Evolutionary conservation across 64 coral and sea anemone genomes (phyloP).

Genomic region (Orbicella faveolata): DNA sequence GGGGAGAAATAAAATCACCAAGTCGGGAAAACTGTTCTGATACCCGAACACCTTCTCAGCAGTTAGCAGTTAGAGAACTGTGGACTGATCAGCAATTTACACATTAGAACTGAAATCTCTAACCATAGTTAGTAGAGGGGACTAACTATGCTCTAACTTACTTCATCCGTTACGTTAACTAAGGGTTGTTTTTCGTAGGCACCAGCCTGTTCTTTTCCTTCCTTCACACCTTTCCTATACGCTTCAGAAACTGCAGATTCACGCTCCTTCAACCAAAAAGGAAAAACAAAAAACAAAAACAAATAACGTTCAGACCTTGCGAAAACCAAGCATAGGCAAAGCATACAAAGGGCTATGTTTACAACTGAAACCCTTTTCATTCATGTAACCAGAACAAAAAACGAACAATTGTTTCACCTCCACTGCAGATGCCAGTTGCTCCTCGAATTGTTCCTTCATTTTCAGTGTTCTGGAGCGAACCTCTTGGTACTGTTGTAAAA

Average conservation of each 20-base stretch:
- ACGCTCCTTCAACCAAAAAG: slow-evolving; percentile 28
- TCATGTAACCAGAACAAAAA: no score
- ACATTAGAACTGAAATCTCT: no score
- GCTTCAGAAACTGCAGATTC: slow-evolving; percentile 53
- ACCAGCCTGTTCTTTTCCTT: slow-evolving; percentile 23
- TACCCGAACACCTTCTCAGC: no score
- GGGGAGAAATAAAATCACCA: no score
- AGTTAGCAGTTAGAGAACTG: no score
- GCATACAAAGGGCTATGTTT: no score
- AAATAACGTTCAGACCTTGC: background rate
- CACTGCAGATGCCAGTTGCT: slow-evolving; percentile 25
- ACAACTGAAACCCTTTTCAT: no score
- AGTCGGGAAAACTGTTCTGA: no score
- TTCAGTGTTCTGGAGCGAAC: slow-evolving; percentile 51
- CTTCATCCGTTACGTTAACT: slow-evolving; percentile 40
- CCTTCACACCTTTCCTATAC: slow-evolving; percentile 34
- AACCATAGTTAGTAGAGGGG: no score
- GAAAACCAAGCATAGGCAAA: no score
- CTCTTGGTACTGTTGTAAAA: slow-evolving; percentile 55
- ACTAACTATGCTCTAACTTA: background rate
- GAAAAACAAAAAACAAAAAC: background rate
- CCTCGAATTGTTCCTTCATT: slow-evolving; percentile 74
- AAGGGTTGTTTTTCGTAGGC: slow-evolving; percentile 6
- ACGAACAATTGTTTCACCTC: slow-evolving; percentile 6
- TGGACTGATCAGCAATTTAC: no score